phyloP scores from a whole-genome alignment of 2,797 vertebrate species.

The Hyperoplus immaculatus region DNA sequence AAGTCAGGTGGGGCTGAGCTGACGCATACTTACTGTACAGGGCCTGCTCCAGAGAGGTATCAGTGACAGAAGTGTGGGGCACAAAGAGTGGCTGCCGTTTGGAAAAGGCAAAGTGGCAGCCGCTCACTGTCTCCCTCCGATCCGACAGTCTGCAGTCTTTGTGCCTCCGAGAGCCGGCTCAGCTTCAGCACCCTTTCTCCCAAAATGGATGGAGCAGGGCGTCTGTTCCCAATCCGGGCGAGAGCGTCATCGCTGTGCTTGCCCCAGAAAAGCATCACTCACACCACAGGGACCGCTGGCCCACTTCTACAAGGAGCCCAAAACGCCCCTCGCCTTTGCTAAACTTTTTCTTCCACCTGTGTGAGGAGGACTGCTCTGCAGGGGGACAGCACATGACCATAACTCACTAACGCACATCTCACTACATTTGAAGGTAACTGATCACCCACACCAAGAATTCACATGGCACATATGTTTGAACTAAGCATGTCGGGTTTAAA shows the following conservation, averaged over 20 bases:
- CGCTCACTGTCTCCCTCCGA: conserved; percentile 38
- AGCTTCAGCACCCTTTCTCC: conserved; percentile 50
- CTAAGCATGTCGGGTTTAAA: too few species aligned
- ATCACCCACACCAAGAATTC: not conserved
- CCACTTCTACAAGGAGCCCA: conserved; percentile 84
- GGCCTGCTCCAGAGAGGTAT: conserved; percentile 33
- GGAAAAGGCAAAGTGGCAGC: conserved; percentile 14
- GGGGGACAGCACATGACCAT: not conserved
- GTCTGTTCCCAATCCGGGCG: conserved; percentile 80
- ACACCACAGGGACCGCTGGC: conserved; percentile 87
- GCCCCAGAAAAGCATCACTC: conserved; percentile 85
- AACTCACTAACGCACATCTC: conserved; percentile 5
- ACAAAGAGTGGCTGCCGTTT: conserved; percentile 14
- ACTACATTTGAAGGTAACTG: not conserved
- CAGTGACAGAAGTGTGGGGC: conserved; percentile 29
- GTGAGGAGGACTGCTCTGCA: conserved; percentile 45
- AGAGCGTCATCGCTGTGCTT: conserved; percentile 82
- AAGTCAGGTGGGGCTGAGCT: conserved; percentile 32
- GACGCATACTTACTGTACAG: conserved; percentile 60
- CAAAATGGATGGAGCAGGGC: conserved; percentile 69
- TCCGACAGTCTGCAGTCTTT: conserved; percentile 29
- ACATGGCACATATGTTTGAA: not conserved
- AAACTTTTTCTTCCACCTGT: conserved; percentile 76
- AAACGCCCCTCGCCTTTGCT: conserved; percentile 73
- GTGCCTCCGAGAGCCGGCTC: conserved; percentile 31